phyloP scores from a whole-genome alignment of 2,888 invertebrate species.

The Eubasilissa splendida region DNA sequence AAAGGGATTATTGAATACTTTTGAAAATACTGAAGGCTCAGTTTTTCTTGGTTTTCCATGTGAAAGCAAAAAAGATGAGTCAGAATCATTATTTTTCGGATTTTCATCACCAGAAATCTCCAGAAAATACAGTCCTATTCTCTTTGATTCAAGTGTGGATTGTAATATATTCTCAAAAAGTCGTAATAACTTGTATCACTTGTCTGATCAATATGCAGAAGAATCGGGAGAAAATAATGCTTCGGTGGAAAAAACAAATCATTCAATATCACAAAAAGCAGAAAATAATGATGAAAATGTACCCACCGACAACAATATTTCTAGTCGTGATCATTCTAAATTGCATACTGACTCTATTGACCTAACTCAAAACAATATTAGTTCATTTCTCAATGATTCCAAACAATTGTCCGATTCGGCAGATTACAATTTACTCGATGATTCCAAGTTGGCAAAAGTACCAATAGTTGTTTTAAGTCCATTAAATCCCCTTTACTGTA shows the following conservation, averaged over 20 bases:
- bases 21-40: not conserved
- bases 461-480: conserved; percentile 21
- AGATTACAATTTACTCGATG: conserved; percentile 23
- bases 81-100: conserved; percentile 11
- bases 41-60: conserved; percentile 31
- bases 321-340: not conserved
- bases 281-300: not conserved
- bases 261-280: not conserved
- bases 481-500: conserved; percentile 20
- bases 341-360: not conserved
- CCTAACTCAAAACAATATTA: not conserved
- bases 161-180: not conserved
- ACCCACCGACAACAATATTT: not conserved
- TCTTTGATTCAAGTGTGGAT: conserved; percentile 22
- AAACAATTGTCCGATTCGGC: conserved; percentile 14
- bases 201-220: not conserved
- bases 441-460: conserved; percentile 25
- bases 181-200: not conserved
- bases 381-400: conserved; percentile 4
- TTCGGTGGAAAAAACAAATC: not conserved
- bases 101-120: conserved; percentile 10
- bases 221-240: not conserved
- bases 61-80: not conserved
- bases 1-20: no score
- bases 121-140: conserved; percentile 20